Base-by-base conservation (phyloP, 2,797 vertebrate genomes). In the Rousettus madagascariensis region DNA sequence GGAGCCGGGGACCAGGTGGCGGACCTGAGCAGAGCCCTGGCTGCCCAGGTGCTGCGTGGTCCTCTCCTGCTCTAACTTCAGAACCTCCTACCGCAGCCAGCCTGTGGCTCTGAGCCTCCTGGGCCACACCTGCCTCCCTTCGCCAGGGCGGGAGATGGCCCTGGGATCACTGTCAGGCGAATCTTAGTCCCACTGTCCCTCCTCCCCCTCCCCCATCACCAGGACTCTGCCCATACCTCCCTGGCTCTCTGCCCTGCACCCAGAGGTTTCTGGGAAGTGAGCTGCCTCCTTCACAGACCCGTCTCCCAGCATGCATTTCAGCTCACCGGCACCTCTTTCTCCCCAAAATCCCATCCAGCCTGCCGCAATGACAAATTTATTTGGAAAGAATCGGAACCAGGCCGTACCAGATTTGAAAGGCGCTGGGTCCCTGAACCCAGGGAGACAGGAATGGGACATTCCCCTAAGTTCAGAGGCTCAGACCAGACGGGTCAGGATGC, bases 1-100 rank as follows among this genome's bases (percentile, higher is more conserved):
- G 69, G 90, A 84, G 92, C 87, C 90, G 97, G 93, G 91, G 96
- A 96, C 36, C 69, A 68, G 68, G 59, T 38, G 57, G 79, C 78
- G 63, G 92, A 96, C 94, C 97, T 96, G 97, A 97, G 68, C 95
- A 97, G 91, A 90, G 82, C 10, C 74, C 82, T 22, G 65, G 53
- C 36, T 19, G 80, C 96, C 91, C 75, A 80, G 89, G 59, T 46
- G 57, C 89, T 10, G n/a, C 16, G 4, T 49, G 30, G 83, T 17
- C 85, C 86, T 71, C 61, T 68, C 46, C 51, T 8, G 28, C 53
- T 22, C 74, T n/a, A 51, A 28, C 95, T 72, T 78, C 4, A 59
- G 59, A 53, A 38, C 69, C 55, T 55, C 24, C 80, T 15, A 1
- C 16, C 24, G 8, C 36, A 59, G 49, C 13, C 72, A 59, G 90